Conservation (phyloP, 2,888 invertebrate genomes). For the Geophilus truncorum region DNA sequence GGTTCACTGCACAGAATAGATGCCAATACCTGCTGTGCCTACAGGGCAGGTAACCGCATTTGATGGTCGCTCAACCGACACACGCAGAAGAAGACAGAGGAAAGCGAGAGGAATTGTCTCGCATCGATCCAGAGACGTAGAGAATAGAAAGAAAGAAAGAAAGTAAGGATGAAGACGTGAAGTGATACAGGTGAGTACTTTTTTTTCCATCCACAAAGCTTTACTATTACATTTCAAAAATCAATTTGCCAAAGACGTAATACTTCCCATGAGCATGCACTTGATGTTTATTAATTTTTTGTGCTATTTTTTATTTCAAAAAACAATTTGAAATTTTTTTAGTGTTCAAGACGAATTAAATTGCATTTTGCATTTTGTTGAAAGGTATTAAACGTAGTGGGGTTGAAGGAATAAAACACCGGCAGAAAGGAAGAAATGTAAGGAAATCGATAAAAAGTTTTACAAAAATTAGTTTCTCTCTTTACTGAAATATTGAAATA, state of each 20-base stretch:
- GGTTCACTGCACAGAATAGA: background rate
- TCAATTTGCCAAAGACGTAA: background rate
- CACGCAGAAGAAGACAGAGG: slow-evolving; percentile 5
- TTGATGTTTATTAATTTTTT: background rate
- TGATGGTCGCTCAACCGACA: slow-evolving; percentile 21
- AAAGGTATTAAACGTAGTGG: background rate
- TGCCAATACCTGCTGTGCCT: slow-evolving; percentile 27
- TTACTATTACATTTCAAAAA: slow-evolving; percentile 18
- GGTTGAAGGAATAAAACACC: background rate
- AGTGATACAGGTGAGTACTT: slow-evolving; percentile 18
- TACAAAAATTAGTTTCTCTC: too few relatives aligned
- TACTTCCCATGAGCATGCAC: background rate
- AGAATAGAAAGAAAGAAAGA: slow-evolving; percentile 8
- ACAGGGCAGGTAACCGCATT: slow-evolving; percentile 25
- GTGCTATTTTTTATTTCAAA: background rate
- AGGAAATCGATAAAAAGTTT: too few relatives aligned
- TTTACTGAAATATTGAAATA: too few relatives aligned
- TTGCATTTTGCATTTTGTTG: background rate
- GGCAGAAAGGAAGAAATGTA: too few relatives aligned
- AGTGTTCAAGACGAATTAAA: background rate
- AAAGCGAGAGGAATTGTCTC: slow-evolving; percentile 25
- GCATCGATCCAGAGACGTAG: background rate
- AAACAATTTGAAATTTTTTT: background rate
- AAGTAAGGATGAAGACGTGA: slow-evolving; percentile 3
- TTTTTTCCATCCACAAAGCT: slow-evolving; percentile 19